Percentiles rank a stretch among this genome's conserved stretches.
Evolutionary conservation across 2,888 invertebrate genomes (phyloP).

Genomic region (Thumatha senex): DNA sequence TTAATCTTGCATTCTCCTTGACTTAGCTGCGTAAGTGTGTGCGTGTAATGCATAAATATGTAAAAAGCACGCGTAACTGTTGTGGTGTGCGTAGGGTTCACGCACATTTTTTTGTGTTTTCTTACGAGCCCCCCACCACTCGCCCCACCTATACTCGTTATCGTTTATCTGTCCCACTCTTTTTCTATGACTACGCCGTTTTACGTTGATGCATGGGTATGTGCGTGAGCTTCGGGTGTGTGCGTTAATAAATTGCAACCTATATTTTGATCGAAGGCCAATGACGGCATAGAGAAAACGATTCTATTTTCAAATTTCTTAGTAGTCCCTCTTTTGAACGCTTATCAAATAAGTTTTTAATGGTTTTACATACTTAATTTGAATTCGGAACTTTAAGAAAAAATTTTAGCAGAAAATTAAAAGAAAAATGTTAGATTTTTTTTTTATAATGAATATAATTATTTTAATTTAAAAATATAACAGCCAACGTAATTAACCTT

Average conservation of each 20-base stretch:
- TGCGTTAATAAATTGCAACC: constrained; percentile 79
- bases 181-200: constrained; percentile 72
- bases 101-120: constrained; percentile 79
- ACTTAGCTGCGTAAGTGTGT: constrained; percentile 43
- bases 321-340: constrained; percentile 8
- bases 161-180: constrained; percentile 80
- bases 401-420: constrained; percentile 7
- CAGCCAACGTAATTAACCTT: too few relatives aligned
- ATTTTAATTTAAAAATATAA: too few relatives aligned
- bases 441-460: too few relatives aligned
- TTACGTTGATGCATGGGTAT: constrained; percentile 46
- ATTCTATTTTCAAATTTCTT: constrained; percentile 38
- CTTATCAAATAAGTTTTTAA: not conserved
- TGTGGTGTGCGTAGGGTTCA: constrained; percentile 67
- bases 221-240: constrained; percentile 60
- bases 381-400: constrained; percentile 17
- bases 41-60: constrained; percentile 51
- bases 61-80: constrained; percentile 44
- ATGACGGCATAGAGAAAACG: constrained; percentile 59
- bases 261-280: constrained; percentile 81
- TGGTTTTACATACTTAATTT: constrained; percentile 3
- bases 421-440: too few relatives aligned
- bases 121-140: constrained; percentile 65
- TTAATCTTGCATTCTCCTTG: constrained; percentile 68
- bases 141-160: constrained; percentile 69